Percentiles rank a stretch among this genome's conserved stretches.
Evolutionary conservation across 2,888 invertebrate genomes (phyloP).

Genomic region (Melinaea marsaeus): DNA sequence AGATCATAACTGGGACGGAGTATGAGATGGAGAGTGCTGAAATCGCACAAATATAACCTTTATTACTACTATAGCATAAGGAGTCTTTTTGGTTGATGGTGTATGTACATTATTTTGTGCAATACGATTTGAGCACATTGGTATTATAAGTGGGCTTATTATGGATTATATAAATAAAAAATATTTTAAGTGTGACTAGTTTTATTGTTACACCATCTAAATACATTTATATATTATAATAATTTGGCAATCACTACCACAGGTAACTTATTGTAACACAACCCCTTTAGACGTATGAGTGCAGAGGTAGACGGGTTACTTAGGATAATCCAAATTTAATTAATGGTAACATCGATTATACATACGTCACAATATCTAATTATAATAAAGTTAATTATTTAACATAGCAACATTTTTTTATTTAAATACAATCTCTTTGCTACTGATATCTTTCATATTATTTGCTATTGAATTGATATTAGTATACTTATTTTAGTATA

Average conservation of each 20-base stretch:
- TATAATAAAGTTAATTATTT: background rate
- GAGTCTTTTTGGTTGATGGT: background rate
- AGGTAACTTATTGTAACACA: slow-evolving; percentile 39
- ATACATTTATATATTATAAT: slow-evolving; percentile 54
- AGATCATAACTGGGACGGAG: slow-evolving; percentile 62
- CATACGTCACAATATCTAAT: slow-evolving; percentile 1
- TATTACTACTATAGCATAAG: background rate
- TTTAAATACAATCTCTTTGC: background rate
- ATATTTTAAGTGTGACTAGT: slow-evolving; percentile 57
- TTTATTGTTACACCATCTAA: slow-evolving; percentile 64
- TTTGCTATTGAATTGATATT: background rate
- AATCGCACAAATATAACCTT: slow-evolving; percentile 10
- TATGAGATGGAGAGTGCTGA: slow-evolving; percentile 34
- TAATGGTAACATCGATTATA: slow-evolving; percentile 16
- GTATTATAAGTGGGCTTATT: slow-evolving; percentile 4
- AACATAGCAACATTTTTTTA: slow-evolving; percentile 6
- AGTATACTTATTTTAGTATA: background rate
- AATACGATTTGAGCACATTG: slow-evolving; percentile 17
- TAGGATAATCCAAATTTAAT: slow-evolving; percentile 6
- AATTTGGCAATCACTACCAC: slow-evolving; percentile 61
- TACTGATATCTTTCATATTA: background rate
- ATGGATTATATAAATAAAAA: slow-evolving; percentile 18
- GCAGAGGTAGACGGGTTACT: slow-evolving; percentile 31
- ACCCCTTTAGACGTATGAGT: slow-evolving; percentile 35
- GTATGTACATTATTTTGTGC: slow-evolving; percentile 11